These are phyloP conservation scores for Neodiprion virginianus DNA, from an alignment of 1,140 invertebrate species.

Conservation along the genomic window DNA sequence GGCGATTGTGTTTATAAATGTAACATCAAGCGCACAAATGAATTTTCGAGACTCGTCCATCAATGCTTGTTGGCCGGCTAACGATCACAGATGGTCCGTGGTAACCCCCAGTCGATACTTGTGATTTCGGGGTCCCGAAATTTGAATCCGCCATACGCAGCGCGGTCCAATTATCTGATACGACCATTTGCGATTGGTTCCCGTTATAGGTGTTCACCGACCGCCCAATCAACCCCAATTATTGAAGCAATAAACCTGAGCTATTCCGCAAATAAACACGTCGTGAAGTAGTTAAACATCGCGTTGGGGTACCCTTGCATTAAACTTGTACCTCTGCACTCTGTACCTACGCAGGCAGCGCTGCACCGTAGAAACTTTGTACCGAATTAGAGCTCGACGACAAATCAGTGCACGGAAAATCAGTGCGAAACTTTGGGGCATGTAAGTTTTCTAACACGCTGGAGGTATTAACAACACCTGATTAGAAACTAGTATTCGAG, in stretches of 20 bases:
- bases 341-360: neutral
- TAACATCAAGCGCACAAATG: neutral
- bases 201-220: neutral
- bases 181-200: neutral
- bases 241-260: neutral
- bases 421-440: too few species aligned
- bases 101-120: neutral
- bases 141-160: neutral
- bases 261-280: too few species aligned
- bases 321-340: neutral
- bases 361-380: too few species aligned
- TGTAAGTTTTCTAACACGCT: too few species aligned
- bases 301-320: neutral
- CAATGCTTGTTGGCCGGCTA: neutral
- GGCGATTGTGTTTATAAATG: too few species aligned
- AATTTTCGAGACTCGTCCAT: neutral
- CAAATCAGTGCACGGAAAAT: too few species aligned
- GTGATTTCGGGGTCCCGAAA: neutral
- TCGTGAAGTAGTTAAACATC: too few species aligned
- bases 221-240: neutral
- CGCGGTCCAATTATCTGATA: neutral
- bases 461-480: too few species aligned
- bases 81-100: neutral
- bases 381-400: too few species aligned
- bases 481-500: too few species aligned